Conservation (phyloP, 2,797 vertebrate species). For the Hylomyscus alleni region DNA sequence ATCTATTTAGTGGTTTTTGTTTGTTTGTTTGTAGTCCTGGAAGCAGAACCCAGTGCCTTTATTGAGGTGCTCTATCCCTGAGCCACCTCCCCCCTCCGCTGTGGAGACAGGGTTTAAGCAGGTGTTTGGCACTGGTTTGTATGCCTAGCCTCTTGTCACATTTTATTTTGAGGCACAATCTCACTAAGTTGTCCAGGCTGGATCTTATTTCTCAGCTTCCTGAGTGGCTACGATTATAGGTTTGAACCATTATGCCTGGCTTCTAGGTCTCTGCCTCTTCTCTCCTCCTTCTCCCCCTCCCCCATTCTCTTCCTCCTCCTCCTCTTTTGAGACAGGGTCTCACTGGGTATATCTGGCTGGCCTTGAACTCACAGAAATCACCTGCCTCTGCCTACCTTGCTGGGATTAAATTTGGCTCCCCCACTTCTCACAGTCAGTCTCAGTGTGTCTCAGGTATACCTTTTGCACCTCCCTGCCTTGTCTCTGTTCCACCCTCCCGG, state of each 20-base stretch:
- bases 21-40: neutral
- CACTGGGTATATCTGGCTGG: neutral
- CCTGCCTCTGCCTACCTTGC: neutral
- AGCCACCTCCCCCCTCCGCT: neutral
- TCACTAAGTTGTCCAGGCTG: neutral
- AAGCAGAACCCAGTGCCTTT: neutral
- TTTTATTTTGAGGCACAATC: neutral
- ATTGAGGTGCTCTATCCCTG: neutral
- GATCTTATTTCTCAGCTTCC: neutral
- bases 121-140: neutral
- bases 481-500: neutral
- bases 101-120: neutral
- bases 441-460: neutral
- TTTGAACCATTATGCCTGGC: too few species aligned
- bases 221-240: neutral
- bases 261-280: neutral
- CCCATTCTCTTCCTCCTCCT: neutral
- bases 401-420: neutral
- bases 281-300: neutral
- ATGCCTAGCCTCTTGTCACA: neutral
- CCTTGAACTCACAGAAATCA: neutral
- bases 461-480: neutral
- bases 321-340: neutral
- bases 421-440: too few species aligned
- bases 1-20: too few species aligned